phyloP scores from a whole-genome alignment of 2,113 vertebrate species.

The Rana temporaria region DNA sequence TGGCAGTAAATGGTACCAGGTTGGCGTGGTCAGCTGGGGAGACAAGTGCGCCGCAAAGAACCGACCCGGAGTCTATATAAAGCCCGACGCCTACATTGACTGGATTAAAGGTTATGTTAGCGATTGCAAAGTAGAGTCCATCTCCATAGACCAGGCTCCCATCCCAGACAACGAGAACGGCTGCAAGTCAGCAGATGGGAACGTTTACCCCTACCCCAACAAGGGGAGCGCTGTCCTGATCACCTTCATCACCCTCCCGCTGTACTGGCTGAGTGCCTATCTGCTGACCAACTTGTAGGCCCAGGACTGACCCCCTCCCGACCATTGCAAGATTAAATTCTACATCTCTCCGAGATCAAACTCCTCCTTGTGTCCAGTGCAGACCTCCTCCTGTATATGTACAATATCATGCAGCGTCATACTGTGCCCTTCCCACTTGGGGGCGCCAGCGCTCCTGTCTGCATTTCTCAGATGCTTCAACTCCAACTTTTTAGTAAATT shows the following conservation, averaged over 20 bases:
- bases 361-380: too few species aligned
- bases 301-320: too few species aligned
- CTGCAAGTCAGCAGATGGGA: not conserved
- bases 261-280: slow-evolving; percentile 37
- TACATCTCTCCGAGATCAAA: too few species aligned
- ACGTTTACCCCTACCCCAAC: not conserved
- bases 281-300: slow-evolving; percentile 29
- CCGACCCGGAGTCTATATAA: slow-evolving; percentile 62
- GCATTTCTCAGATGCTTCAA: too few species aligned
- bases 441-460: too few species aligned
- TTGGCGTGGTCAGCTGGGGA: slow-evolving; percentile 68
- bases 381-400: too few species aligned
- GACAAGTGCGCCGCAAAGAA: slow-evolving; percentile 60
- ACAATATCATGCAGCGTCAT: too few species aligned
- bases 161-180: not conserved
- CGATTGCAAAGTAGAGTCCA: not conserved
- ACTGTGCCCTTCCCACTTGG: too few species aligned
- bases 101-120: slow-evolving; percentile 60
- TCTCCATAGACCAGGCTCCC: not conserved
- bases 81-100: slow-evolving; percentile 54
- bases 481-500: too few species aligned
- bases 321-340: too few species aligned
- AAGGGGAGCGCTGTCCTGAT: not conserved
- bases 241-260: slow-evolving; percentile 22
- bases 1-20: slow-evolving; percentile 63